These are phyloP conservation scores for Labrus mixtus DNA, from an alignment of 2,113 vertebrate genomes.

Conservation along the genomic window DNA sequence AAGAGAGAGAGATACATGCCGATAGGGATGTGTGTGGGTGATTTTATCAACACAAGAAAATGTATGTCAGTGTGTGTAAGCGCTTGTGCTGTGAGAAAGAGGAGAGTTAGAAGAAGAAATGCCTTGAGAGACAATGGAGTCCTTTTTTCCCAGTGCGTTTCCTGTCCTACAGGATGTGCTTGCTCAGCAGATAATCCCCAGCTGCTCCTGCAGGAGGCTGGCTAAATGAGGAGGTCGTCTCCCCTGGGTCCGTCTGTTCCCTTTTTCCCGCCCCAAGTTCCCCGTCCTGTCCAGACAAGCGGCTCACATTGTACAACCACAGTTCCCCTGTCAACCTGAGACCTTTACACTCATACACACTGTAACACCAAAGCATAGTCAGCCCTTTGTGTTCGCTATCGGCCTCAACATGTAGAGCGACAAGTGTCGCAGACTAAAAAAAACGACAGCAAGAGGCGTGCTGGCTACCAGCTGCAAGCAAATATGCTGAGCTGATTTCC, in stretches of 20 bases:
- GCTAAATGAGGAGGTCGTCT: slow-evolving; percentile 76
- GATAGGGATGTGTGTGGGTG: slow-evolving; percentile 3
- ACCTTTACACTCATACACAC: slow-evolving; percentile 65
- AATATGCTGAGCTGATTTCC: slow-evolving; percentile 51
- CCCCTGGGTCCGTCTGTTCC: slow-evolving; percentile 68
- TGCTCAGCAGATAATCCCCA: slow-evolving; percentile 72
- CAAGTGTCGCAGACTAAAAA: slow-evolving; percentile 46
- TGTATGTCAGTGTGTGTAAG: slow-evolving; percentile 16
- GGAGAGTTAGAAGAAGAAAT: neutral
- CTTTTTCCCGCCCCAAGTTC: slow-evolving; percentile 36
- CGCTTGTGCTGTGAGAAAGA: neutral
- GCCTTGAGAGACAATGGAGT: slow-evolving; percentile 9
- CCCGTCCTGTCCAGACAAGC: slow-evolving; percentile 58
- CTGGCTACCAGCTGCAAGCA: slow-evolving; percentile 54
- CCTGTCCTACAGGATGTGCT: slow-evolving; percentile 65
- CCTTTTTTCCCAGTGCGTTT: slow-evolving; percentile 20
- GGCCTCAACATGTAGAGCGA: slow-evolving; percentile 45
- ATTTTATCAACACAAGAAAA: neutral
- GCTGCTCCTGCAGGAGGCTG: slow-evolving; percentile 67
- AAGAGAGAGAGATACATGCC: slow-evolving; percentile 17
- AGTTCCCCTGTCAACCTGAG: slow-evolving; percentile 74
- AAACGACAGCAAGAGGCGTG: neutral
- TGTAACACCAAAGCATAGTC: slow-evolving; percentile 48
- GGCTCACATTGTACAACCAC: slow-evolving; percentile 62
- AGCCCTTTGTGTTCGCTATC: slow-evolving; percentile 54